Conservation (phyloP, 2,797 vertebrate genomes). For the Tapirus indicus region DNA sequence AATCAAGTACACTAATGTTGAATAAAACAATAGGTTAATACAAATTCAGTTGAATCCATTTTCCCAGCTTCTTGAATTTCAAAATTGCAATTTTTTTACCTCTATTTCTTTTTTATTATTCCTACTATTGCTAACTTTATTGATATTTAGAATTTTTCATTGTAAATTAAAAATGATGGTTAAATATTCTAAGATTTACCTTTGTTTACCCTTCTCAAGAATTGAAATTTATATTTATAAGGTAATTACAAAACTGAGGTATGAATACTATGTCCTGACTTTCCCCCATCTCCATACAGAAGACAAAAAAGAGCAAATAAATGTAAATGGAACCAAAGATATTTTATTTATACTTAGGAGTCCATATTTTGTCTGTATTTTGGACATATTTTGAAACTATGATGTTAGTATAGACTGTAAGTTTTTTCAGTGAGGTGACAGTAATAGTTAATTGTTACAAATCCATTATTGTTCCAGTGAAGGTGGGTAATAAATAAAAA, state of each 20-base stretch:
- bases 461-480: background rate
- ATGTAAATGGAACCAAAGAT: background rate
- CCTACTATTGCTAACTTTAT: background rate
- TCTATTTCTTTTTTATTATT: background rate
- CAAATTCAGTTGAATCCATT: conserved; percentile 20
- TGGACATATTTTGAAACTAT: background rate
- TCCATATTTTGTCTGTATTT: background rate
- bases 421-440: background rate
- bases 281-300: background rate
- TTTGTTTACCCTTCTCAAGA: background rate
- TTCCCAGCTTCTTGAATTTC: conserved; percentile 15
- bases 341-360: conserved; percentile 18
- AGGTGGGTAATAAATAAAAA: background rate
- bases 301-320: conserved; percentile 32
- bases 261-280: background rate
- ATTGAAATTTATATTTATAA: background rate
- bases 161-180: background rate
- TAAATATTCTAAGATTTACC: background rate
- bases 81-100: background rate
- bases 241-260: background rate
- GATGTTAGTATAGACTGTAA: background rate
- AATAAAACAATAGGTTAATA: background rate
- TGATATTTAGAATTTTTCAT: conserved; percentile 42
- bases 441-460: background rate
- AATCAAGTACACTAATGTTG: background rate